These are phyloP conservation scores for Microplitis demolitor DNA, from an alignment of 1,140 invertebrate genomes.

Conservation along the genomic window DNA sequence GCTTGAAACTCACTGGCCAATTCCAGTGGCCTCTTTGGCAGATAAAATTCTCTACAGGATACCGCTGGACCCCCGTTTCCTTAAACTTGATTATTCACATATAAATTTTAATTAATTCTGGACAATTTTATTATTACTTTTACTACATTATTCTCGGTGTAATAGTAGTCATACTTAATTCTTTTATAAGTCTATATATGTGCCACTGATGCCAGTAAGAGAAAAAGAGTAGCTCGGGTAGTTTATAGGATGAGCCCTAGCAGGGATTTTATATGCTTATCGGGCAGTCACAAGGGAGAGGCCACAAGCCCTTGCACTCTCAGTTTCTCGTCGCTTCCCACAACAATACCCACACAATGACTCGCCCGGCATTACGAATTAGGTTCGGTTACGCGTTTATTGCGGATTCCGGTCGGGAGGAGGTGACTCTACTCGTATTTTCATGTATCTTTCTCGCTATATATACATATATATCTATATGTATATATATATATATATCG, in stretches of 20 bases:
- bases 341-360: conserved; percentile 54
- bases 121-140: no score
- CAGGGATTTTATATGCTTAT: conserved; percentile 23
- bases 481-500: no score
- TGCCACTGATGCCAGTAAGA: conserved; percentile 4
- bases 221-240: conserved; percentile 48
- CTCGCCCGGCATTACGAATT: conserved; percentile 58
- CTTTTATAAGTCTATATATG: conserved; percentile 8
- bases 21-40: no score
- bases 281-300: conserved; percentile 27
- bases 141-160: no score
- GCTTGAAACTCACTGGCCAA: no score
- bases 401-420: conserved; percentile 53
- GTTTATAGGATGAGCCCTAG: conserved; percentile 49
- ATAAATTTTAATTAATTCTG: no score
- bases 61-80: no score
- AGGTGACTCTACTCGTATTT: conserved; percentile 41
- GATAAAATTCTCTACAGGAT: no score
- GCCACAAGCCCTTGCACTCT: not conserved
- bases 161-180: no score
- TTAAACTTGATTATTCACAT: no score
- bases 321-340: conserved; percentile 13
- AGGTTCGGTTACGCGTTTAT: conserved; percentile 62
- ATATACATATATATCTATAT: no score
- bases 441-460: not conserved